These are phyloP conservation scores for Xiphorhynchus erythropygius DNA, from an alignment of 2,797 vertebrate genomes.

Conservation along the genomic window DNA sequence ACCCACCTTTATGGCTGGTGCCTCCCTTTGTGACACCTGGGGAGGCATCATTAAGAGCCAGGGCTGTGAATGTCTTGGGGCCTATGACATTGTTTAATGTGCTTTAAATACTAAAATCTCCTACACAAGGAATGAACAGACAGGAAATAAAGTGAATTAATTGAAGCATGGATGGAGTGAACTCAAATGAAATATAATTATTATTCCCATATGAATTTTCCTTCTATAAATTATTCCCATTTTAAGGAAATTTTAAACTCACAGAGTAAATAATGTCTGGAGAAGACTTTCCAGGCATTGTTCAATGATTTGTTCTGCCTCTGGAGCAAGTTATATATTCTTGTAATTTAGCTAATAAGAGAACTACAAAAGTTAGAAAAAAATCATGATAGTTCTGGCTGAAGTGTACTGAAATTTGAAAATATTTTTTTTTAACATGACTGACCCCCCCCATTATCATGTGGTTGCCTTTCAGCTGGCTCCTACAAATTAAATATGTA, in stretches of 20 bases:
- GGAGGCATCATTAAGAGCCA: neutral
- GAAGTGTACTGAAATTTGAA: neutral
- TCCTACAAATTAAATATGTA: neutral
- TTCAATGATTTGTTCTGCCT: neutral
- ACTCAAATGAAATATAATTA: neutral
- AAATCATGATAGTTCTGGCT: neutral
- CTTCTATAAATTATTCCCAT: neutral
- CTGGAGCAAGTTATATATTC: neutral
- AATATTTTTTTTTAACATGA: neutral
- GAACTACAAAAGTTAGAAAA: neutral
- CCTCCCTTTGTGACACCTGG: neutral
- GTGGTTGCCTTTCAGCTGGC: neutral
- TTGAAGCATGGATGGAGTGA: neutral
- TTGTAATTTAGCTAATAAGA: neutral
- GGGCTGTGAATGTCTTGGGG: neutral
- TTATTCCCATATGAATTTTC: neutral
- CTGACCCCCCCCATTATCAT: fast-evolving
- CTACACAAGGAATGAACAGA: neutral
- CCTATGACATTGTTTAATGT: neutral
- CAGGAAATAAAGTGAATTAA: neutral
- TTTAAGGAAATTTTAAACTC: neutral
- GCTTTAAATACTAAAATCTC: neutral
- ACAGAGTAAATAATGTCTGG: neutral
- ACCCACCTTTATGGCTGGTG: neutral
- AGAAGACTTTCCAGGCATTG: neutral